Conservation (phyloP, 2,888 invertebrate species). For the Baronia brevicornis region DNA sequence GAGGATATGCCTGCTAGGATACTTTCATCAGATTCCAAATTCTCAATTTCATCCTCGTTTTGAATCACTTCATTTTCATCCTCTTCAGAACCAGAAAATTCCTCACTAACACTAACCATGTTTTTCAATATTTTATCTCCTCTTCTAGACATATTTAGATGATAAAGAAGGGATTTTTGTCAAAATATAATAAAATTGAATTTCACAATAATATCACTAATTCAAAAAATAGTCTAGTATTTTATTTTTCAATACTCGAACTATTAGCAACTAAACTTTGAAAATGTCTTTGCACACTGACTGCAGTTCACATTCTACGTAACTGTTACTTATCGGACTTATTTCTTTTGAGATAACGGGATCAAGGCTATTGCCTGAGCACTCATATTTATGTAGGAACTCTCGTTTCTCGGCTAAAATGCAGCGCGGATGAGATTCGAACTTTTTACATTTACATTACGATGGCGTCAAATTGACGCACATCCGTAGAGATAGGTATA, state of each 20-base stretch:
- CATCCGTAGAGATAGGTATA: conserved; percentile 4
- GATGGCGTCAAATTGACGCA: conserved; percentile 3
- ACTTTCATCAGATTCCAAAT: background rate
- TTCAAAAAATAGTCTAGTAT: background rate
- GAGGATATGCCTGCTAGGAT: background rate
- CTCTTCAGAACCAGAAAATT: background rate
- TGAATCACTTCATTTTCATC: background rate
- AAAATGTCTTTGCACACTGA: no score
- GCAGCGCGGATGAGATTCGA: no score
- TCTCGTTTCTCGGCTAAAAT: no score
- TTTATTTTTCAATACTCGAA: background rate
- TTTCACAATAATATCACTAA: background rate
- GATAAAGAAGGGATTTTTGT: background rate
- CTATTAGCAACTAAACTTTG: background rate
- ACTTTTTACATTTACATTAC: background rate
- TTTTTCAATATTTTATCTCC: background rate
- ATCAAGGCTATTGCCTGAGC: no score
- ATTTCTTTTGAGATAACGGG: no score
- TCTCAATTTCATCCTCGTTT: background rate
- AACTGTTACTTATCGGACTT: no score
- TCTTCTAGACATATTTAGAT: background rate
- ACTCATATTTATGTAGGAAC: no score
- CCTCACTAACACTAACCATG: background rate
- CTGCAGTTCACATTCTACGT: no score
- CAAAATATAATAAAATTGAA: background rate